A percentile compares a stretch with the other conserved stretches of the same genome.
phyloP scores from a whole-genome alignment of 2,113 vertebrate species.

The Electrona antarctica region DNA sequence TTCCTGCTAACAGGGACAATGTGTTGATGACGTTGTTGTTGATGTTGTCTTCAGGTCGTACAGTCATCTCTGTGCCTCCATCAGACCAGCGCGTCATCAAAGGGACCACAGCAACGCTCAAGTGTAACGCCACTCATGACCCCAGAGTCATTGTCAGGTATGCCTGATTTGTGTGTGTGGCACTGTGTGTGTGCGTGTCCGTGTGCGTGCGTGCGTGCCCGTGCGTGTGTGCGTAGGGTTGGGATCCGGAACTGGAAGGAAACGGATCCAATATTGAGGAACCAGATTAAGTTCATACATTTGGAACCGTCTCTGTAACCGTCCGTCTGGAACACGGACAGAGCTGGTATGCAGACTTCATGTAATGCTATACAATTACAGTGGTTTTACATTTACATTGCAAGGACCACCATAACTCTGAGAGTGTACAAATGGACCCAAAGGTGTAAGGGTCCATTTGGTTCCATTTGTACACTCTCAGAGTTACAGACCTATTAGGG shows the following conservation, averaged over 20 bases:
- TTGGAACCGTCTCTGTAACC: not conserved
- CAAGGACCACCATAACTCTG: too few relatives aligned
- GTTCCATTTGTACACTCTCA: too few relatives aligned
- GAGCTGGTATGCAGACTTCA: too few relatives aligned
- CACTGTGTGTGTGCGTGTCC: not conserved
- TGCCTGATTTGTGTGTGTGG: constrained; percentile 7
- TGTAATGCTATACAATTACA: too few relatives aligned
- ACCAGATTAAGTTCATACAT: too few relatives aligned
- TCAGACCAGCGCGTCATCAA: constrained; percentile 92
- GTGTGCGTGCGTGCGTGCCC: not conserved
- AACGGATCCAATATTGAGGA: too few relatives aligned
- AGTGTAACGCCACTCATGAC: constrained; percentile 87
- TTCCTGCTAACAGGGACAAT: not conserved
- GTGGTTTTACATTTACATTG: too few relatives aligned
- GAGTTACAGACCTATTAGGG: too few relatives aligned
- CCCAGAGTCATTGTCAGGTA: constrained; percentile 87
- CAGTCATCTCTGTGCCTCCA: constrained; percentile 85
- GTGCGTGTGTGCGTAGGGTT: not conserved
- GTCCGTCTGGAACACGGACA: not conserved
- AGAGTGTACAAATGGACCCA: too few relatives aligned
- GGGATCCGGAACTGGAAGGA: too few relatives aligned
- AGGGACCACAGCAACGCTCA: constrained; percentile 88
- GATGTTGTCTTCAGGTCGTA: constrained; percentile 84
- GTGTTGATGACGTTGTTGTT: not conserved
- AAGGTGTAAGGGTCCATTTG: too few relatives aligned